Base-by-base conservation (phyloP, 1,140 invertebrate genomes). In the Heliconius himera region DNA sequence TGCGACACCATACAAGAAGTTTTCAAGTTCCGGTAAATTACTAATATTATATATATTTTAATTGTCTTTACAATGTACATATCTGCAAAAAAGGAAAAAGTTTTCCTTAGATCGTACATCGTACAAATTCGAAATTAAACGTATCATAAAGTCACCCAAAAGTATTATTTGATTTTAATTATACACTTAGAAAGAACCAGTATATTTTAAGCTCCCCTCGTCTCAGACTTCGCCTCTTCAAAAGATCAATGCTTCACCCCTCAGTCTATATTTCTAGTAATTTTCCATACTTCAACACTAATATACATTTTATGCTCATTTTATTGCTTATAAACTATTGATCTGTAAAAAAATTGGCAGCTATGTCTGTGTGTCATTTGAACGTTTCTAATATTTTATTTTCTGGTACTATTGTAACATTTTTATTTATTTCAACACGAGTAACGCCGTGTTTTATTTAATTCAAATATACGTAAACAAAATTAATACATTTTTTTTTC, bases 321-420 rank as follows among this genome's bases (percentile, higher is more conserved):
- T 60, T 60, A 60, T 60, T 60, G n/a, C n/a, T 60, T 22, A 60
- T 60, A 11, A 60, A 22, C n/a, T 60, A 60, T 60, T n/a, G 56
- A 60, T 22, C 56, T 60, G 8, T 9, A 22, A 22, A 26, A 33
- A 22, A 60, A 60, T 26, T 60, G n/a, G 56, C 56, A 60, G n/a
- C 56, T 22, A 3, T 46, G 41, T 13, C 41, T 46, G 13, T 46
- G 1, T 60, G 20, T 60, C 20, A n/a, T 60, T 60, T 60, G 3
- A 9, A 9, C 9, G 22, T 60, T 60, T 11, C n/a, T 60, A 60
- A n/a, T 60, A 20, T 54, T 54, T 54, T 46, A 46, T 46, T 46
- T 46, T 46, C 13, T 46, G 4, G 13, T 46, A 46, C 5, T 0
- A 46, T 46, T 16, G 16, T 46, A 46, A 46, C 41, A 46, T 46